Evolutionary conservation across 2,113 vertebrate genomes (phyloP).

Genomic region (Notiomystis cincta): DNA sequence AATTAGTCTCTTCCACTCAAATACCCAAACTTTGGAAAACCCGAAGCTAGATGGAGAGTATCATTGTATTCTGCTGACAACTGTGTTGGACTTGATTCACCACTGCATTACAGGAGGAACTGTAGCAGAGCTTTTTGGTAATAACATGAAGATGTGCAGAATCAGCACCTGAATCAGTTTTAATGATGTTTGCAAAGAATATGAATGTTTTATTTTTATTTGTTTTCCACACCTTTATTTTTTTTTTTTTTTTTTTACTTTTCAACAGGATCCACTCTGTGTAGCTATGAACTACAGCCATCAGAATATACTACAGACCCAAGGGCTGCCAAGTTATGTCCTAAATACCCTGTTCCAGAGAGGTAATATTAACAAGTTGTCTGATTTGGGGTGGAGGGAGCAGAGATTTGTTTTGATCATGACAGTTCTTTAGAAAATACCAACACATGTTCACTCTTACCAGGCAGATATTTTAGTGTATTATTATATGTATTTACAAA

Average conservation of each 20-base stretch:
- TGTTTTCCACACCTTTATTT: not conserved
- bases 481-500: not conserved
- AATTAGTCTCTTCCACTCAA: not conserved
- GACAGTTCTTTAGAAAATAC: not conserved
- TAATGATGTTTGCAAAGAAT: not conserved
- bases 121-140: not conserved
- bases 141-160: not conserved
- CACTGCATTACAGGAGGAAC: not conserved
- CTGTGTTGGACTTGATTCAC: not conserved
- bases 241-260: not conserved
- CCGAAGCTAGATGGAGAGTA: not conserved
- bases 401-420: not conserved
- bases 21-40: not conserved
- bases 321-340: conserved; percentile 82
- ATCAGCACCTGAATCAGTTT: not conserved
- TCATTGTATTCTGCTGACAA: not conserved
- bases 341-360: conserved; percentile 91
- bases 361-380: conserved; percentile 78
- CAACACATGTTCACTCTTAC: not conserved
- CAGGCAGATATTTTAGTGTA: not conserved
- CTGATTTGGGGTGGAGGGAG: not conserved
- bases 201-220: not conserved
- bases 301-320: conserved; percentile 82
- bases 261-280: conserved; percentile 85
- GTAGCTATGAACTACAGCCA: conserved; percentile 85